phyloP scores from a whole-genome alignment of 2,797 vertebrate genomes.

The Sebastes dallii region DNA sequence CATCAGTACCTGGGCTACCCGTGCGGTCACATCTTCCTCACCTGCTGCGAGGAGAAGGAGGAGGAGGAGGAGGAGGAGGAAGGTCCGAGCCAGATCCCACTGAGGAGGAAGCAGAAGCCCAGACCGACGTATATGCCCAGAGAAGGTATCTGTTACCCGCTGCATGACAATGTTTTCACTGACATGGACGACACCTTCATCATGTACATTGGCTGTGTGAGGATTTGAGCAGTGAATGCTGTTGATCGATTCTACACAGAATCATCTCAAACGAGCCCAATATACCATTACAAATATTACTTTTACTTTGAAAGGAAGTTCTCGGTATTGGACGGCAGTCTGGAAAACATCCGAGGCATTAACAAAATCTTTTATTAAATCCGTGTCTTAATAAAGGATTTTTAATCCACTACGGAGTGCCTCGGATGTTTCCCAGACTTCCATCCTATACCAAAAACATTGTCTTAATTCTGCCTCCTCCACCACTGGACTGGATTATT shows the following conservation, averaged over 20 bases:
- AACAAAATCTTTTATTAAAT: too few species aligned
- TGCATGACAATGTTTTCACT: background rate
- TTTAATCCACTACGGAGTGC: too few species aligned
- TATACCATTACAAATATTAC: too few species aligned
- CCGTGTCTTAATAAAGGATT: too few species aligned
- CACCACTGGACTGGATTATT: background rate
- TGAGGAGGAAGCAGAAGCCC: conserved; percentile 82
- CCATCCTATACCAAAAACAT: background rate
- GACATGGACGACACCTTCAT: background rate
- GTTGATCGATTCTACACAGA: too few species aligned
- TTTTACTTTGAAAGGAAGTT: too few species aligned
- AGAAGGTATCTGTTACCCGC: conserved; percentile 78
- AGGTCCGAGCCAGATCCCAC: conserved; percentile 70
- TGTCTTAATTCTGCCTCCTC: background rate
- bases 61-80: conserved; percentile 59
- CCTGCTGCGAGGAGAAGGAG: conserved; percentile 84
- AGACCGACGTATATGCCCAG: conserved; percentile 73
- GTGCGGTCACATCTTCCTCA: conserved; percentile 90
- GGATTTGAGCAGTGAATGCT: too few species aligned
- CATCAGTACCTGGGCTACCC: conserved; percentile 89
- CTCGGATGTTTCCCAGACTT: too few species aligned
- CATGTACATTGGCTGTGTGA: background rate
- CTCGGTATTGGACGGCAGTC: too few species aligned
- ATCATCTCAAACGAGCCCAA: too few species aligned
- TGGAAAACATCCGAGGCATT: too few species aligned